Evolutionary conservation across 2,888 invertebrate species (phyloP), one percentile per base, ranked within the genome.

Genomic region (Drosophila conformis): DNA sequence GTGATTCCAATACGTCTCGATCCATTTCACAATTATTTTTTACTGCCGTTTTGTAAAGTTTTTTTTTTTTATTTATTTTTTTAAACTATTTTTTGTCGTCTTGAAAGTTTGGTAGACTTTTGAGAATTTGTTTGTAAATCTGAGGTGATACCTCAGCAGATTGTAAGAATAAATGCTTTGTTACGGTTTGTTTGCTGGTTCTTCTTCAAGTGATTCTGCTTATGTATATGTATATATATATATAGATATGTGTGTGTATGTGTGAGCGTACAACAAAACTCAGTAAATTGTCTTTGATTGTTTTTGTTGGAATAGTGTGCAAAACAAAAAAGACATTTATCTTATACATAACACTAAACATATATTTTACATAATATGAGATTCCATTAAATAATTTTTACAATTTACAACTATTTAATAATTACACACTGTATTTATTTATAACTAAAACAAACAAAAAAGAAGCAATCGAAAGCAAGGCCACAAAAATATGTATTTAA

Each of bases 401-500:
- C 21, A 57, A 52, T 74, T 76, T 66, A 70, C 57, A 62, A 77
- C 48, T 80, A 69, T 73, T 67, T 69, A 58, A 66, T 71, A 75
- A 68, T 66, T 68, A 73, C 64, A 35, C 48, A 62, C 69, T 87
- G 85, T 84, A 84, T 82, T 84, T 79, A 75, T 75, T 80, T 66
- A 70, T 65, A 73, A 48, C 46, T 7, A 62, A 33, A 21, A 33
- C 15, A 33, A 36, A n/a, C 27, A 27, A 15, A 27, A 48, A 27
- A 8, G 21, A 18, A 49, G 11, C 18, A 49, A 29, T 15, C 5
- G 27, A 5, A 57, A 27, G 18, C 11, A 57, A 70, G 85, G 83
- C 87, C 87, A 86, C 86, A 85, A 84, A 73, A 83, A 79, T 11
- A 63, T 82, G 88, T 85, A 85, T 85, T 85, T 86, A 86, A 87